Conservation (phyloP, 2,888 invertebrate genomes). For the Eutolmus rufibarbis region DNA sequence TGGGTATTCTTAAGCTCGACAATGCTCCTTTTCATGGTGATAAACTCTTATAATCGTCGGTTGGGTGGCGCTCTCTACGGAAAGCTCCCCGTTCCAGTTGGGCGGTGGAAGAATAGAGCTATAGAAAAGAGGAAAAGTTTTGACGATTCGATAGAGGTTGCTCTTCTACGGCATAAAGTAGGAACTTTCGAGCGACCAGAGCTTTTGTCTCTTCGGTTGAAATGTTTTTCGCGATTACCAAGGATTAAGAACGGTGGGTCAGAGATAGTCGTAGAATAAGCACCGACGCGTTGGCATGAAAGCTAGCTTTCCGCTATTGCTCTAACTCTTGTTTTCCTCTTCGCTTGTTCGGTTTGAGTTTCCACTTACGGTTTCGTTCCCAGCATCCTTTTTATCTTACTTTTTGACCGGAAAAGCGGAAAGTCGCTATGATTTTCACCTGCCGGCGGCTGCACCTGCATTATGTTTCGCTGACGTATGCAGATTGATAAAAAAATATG, state of each 20-base stretch:
- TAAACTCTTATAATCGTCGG: conserved; percentile 5
- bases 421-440: background rate
- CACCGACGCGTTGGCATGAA: conserved; percentile 46
- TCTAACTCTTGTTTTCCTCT: conserved; percentile 43
- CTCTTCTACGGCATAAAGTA: background rate
- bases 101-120: background rate
- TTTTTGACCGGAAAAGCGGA: conserved; percentile 5
- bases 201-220: conserved; percentile 17
- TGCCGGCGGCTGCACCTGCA: background rate
- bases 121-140: background rate
- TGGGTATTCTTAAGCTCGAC: background rate
- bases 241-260: background rate
- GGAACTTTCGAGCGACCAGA: background rate
- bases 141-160: background rate
- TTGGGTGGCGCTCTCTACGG: background rate
- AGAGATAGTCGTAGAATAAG: conserved; percentile 28
- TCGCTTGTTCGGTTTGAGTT: conserved; percentile 42
- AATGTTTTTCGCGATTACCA: conserved; percentile 1
- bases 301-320: conserved; percentile 44
- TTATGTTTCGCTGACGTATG: background rate
- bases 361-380: conserved; percentile 35
- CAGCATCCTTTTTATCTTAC: conserved; percentile 1
- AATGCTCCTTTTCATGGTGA: background rate
- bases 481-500: background rate
- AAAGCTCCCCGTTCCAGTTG: background rate